Percentiles rank a stretch among this genome's conserved stretches.
Conservation (phyloP, 1,140 invertebrate genomes). For the Proales similis region DNA sequence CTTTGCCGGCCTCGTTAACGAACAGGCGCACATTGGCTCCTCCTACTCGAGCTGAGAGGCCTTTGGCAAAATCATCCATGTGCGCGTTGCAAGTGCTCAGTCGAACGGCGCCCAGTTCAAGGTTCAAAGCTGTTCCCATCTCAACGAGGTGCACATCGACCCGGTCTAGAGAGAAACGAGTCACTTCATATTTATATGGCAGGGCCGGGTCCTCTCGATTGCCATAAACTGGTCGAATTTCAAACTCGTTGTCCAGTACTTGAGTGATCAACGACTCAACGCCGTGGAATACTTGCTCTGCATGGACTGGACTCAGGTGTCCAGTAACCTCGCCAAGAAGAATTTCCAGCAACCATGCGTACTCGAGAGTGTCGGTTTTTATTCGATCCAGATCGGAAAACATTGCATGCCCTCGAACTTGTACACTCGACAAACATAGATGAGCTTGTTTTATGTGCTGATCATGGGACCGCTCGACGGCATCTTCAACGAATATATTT, state of each 20-base stretch:
- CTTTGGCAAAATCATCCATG: conserved; percentile 75
- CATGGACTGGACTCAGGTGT: conserved; percentile 56
- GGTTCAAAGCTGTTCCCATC: conserved; percentile 39
- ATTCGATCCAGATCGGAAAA: conserved; percentile 84
- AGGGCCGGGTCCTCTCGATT: conserved; percentile 13
- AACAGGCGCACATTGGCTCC: conserved; percentile 11
- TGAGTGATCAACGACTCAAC: conserved; percentile 9
- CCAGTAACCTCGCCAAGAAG: conserved; percentile 58
- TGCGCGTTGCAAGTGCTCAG: conserved; percentile 87
- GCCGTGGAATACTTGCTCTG: conserved; percentile 41
- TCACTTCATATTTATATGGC: conserved; percentile 76
- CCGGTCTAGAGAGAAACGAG: conserved; percentile 77
- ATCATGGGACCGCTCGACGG: conserved; percentile 54
- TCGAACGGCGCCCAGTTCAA: conserved; percentile 66
- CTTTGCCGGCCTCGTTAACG: conserved; percentile 21
- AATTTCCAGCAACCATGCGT: conserved; percentile 73
- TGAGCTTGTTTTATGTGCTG: conserved; percentile 77
- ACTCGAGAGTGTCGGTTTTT: conserved; percentile 89
- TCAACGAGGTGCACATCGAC: conserved; percentile 85
- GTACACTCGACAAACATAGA: conserved; percentile 76
- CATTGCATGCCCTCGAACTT: conserved; percentile 88
- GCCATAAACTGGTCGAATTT: conserved; percentile 56
- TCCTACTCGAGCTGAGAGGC: conserved; percentile 61
- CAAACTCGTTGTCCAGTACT: conserved; percentile 18
- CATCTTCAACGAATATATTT: conserved; percentile 49